These are phyloP conservation scores for Rhyacophila evoluta DNA, from an alignment of 2,888 invertebrate genomes.

Conservation along the genomic window DNA sequence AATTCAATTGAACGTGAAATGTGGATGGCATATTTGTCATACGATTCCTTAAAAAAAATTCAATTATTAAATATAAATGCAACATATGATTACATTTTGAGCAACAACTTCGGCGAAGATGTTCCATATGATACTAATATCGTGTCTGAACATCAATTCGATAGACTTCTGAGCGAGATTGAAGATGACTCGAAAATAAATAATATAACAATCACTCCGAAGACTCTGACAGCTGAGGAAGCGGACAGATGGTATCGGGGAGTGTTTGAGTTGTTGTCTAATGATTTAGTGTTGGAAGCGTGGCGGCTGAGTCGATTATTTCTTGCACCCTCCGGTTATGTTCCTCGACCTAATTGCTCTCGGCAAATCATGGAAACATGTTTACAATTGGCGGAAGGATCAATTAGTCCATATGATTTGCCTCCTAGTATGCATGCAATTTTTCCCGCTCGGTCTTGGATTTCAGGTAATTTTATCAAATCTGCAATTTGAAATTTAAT, in stretches of 20 bases:
- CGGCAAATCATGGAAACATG: slow-evolving; percentile 74
- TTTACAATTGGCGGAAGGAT: slow-evolving; percentile 74
- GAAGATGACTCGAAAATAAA: slow-evolving; percentile 64
- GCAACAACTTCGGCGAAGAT: slow-evolving; percentile 8
- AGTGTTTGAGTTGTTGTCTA: slow-evolving; percentile 70
- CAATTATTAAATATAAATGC: slow-evolving; percentile 36
- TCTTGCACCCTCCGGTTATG: slow-evolving; percentile 64
- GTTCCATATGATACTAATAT: neutral
- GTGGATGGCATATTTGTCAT: slow-evolving; percentile 66
- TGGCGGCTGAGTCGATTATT: slow-evolving; percentile 72
- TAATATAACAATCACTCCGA: slow-evolving; percentile 58
- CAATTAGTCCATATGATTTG: slow-evolving; percentile 69
- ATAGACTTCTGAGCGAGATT: slow-evolving; percentile 63
- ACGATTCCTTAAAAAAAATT: slow-evolving; percentile 57
- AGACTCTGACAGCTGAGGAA: slow-evolving; percentile 63
- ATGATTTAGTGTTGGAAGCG: slow-evolving; percentile 72
- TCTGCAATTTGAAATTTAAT: no score
- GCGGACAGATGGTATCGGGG: slow-evolving; percentile 65
- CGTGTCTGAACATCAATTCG: slow-evolving; percentile 57
- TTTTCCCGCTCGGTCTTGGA: slow-evolving; percentile 35
- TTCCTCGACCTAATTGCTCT: slow-evolving; percentile 63
- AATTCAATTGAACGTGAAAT: slow-evolving; percentile 66
- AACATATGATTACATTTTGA: slow-evolving; percentile 46
- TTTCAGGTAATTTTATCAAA: slow-evolving; percentile 55
- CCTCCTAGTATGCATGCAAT: slow-evolving; percentile 33